Evolutionary conservation across 2,888 invertebrate species (phyloP).

Genomic region (Platycheirus albimanus): DNA sequence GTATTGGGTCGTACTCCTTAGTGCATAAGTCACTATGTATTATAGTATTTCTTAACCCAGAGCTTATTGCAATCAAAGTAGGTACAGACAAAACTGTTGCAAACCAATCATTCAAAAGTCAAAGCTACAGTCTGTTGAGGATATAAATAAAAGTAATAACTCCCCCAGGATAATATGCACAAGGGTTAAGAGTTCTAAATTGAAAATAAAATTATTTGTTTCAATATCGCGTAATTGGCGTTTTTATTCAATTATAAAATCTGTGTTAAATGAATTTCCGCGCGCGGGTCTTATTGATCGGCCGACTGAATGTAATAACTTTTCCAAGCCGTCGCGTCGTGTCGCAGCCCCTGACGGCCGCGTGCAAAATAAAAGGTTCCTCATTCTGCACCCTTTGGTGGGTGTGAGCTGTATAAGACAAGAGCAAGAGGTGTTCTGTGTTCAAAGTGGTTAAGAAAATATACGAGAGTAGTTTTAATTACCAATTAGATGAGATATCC

Average conservation of each 20-base stretch:
- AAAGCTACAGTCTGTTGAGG: too few relatives aligned
- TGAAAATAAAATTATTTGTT: background rate
- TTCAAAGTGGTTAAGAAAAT: constrained; percentile 12
- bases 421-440: background rate
- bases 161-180: too few relatives aligned
- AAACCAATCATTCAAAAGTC: too few relatives aligned
- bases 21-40: too few relatives aligned
- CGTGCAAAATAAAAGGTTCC: constrained; percentile 24
- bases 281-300: constrained; percentile 45
- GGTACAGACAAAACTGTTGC: too few relatives aligned
- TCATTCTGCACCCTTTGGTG: background rate
- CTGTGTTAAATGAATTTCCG: constrained; percentile 68
- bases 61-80: too few relatives aligned
- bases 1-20: too few relatives aligned
- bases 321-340: too few relatives aligned
- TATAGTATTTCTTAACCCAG: too few relatives aligned
- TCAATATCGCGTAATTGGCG: constrained; percentile 65
- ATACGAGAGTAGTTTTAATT: constrained; percentile 63
- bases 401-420: background rate
- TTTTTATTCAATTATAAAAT: constrained; percentile 69
- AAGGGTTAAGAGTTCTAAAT: too few relatives aligned
- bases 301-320: constrained; percentile 57
- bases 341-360: too few relatives aligned
- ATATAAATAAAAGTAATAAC: too few relatives aligned
- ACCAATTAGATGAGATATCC: constrained; percentile 66